Conservation (phyloP, 2,888 invertebrate species). For the Drosophila lutescens region DNA sequence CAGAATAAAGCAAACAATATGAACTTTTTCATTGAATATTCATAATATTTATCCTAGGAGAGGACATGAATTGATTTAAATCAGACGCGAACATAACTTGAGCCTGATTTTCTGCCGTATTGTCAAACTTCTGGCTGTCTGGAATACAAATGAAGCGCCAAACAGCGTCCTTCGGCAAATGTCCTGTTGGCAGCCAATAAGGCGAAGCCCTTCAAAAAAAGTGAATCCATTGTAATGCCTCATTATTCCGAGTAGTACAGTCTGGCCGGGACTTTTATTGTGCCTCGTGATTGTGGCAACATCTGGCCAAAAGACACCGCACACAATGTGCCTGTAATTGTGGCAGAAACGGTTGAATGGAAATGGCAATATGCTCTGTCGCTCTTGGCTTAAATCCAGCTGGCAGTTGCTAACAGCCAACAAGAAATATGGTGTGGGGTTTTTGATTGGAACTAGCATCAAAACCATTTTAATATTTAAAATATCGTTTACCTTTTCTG, state of each 20-base stretch:
- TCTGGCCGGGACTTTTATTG: slow-evolving; percentile 34
- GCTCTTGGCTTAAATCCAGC: slow-evolving; percentile 31
- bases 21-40: not conserved
- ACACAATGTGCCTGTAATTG: slow-evolving; percentile 45
- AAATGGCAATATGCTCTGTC: slow-evolving; percentile 18
- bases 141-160: slow-evolving; percentile 63
- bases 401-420: slow-evolving; percentile 25
- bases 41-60: not conserved
- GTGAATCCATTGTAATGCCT: slow-evolving; percentile 40
- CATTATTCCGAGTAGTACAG: slow-evolving; percentile 38
- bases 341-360: slow-evolving; percentile 33
- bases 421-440: not conserved
- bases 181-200: slow-evolving; percentile 46
- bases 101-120: slow-evolving; percentile 43
- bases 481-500: slow-evolving; percentile 28
- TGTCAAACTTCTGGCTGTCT: slow-evolving; percentile 40
- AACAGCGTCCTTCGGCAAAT: slow-evolving; percentile 34
- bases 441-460: slow-evolving; percentile 14
- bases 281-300: slow-evolving; percentile 35
- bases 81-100: slow-evolving; percentile 21
- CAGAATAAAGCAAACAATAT: not conserved
- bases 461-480: slow-evolving; percentile 47
- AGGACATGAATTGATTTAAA: slow-evolving; percentile 26
- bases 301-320: slow-evolving; percentile 35
- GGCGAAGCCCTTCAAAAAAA: slow-evolving; percentile 23